Evolutionary conservation across 2,888 invertebrate genomes (phyloP).

Genomic region (Cryptocheilus praepositus): DNA sequence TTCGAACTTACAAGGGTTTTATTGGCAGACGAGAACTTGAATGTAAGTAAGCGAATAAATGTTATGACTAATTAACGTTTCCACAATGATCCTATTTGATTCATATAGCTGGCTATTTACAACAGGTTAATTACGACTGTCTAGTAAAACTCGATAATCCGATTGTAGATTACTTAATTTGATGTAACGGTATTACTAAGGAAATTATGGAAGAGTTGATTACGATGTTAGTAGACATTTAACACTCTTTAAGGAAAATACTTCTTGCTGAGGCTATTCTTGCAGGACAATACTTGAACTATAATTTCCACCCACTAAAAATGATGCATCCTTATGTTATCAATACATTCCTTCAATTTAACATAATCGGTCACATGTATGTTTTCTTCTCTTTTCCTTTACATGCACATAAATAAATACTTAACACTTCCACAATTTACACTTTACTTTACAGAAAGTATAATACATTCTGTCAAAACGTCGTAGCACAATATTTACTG

Average conservation of each 20-base stretch:
- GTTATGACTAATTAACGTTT: conserved; percentile 12
- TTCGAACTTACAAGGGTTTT: conserved; percentile 92
- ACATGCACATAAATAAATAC: too few relatives aligned
- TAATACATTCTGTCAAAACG: too few relatives aligned
- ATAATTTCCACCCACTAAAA: conserved; percentile 92
- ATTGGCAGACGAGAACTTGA: conserved; percentile 88
- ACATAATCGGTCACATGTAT: conserved; percentile 85
- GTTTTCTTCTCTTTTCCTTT: too few relatives aligned
- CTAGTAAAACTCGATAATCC: conserved; percentile 90
- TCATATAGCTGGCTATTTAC: too few relatives aligned
- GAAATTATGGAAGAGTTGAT: conserved; percentile 84
- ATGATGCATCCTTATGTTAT: conserved; percentile 99
- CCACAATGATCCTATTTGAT: conserved; percentile 28
- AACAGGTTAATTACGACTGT: conserved; percentile 86
- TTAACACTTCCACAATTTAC: too few relatives aligned
- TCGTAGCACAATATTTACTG: too few relatives aligned
- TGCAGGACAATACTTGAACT: conserved; percentile 94
- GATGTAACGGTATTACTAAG: conserved; percentile 88
- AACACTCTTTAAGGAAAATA: conserved; percentile 82
- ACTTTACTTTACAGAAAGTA: too few relatives aligned
- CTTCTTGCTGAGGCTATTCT: conserved; percentile 95
- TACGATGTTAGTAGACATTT: conserved; percentile 88
- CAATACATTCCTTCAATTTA: conserved; percentile 92
- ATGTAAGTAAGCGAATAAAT: conserved; percentile 60
- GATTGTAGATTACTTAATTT: conserved; percentile 91